phyloP scores from a whole-genome alignment of 2,888 invertebrate genomes.

The Orchesellides sinensis region DNA sequence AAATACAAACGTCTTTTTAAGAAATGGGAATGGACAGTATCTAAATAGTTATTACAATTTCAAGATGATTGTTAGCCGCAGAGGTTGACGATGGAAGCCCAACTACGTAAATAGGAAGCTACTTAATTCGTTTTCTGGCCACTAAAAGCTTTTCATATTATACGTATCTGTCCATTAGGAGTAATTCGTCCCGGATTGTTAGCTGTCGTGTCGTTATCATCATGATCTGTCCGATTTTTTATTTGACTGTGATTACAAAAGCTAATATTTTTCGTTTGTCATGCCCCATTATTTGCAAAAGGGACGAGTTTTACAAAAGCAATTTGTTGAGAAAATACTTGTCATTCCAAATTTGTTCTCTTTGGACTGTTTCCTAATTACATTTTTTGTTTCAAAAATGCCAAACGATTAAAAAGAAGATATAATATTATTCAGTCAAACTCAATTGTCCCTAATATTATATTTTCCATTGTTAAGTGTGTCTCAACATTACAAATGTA shows the following conservation, averaged over 20 bases:
- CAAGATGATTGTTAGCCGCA: too few relatives aligned
- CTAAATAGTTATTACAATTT: too few relatives aligned
- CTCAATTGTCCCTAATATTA: neutral
- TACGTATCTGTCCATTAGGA: neutral
- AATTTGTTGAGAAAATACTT: neutral
- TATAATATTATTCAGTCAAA: neutral
- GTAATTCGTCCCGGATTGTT: conserved; percentile 21
- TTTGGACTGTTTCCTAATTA: conserved; percentile 15
- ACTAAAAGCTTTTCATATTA: neutral
- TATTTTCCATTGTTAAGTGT: too few relatives aligned
- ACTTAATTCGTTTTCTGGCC: neutral
- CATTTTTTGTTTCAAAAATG: neutral
- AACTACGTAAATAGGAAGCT: too few relatives aligned
- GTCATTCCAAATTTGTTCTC: neutral
- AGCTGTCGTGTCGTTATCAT: neutral
- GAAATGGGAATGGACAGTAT: neutral
- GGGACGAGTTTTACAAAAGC: neutral
- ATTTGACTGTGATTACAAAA: conserved; percentile 6
- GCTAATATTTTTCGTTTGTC: neutral
- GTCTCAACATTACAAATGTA: neutral
- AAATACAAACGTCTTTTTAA: neutral
- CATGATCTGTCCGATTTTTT: neutral
- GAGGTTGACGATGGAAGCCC: too few relatives aligned
- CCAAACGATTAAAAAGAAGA: neutral
- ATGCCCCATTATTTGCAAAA: conserved; percentile 7